Evolutionary conservation across 2,888 invertebrate species (phyloP).

Genomic region (Pollenia griseotomentosa): DNA sequence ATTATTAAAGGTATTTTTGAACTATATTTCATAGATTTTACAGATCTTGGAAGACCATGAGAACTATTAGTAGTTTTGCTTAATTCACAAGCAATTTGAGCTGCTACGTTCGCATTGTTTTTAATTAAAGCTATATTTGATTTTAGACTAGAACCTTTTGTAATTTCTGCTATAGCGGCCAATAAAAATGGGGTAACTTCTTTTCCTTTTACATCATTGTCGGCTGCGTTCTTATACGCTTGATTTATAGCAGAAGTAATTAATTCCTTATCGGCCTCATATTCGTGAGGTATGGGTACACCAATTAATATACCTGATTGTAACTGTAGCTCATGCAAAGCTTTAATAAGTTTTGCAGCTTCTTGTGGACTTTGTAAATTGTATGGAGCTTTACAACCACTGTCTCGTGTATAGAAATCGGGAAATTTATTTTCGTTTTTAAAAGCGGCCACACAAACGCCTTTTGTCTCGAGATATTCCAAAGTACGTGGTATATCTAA

Average conservation of each 20-base stretch:
- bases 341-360: conserved; percentile 90
- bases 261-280: conserved; percentile 85
- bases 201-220: conserved; percentile 90
- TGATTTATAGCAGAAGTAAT: conserved; percentile 89
- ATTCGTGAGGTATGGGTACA: conserved; percentile 93
- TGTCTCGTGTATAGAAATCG: conserved; percentile 94
- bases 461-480: conserved; percentile 98
- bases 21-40: neutral
- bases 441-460: conserved; percentile 94
- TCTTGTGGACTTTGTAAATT: conserved; percentile 87
- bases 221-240: conserved; percentile 88
- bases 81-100: conserved; percentile 90
- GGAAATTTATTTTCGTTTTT: conserved; percentile 91
- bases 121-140: conserved; percentile 96
- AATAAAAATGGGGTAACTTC: conserved; percentile 97
- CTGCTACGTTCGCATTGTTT: conserved; percentile 95
- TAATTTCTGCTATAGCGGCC: conserved; percentile 90
- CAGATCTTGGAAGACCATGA: no score
- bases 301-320: conserved; percentile 93
- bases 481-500: conserved; percentile 97
- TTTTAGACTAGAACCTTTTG: conserved; percentile 91
- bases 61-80: conserved; percentile 25
- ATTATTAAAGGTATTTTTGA: conserved; percentile 86
- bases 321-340: conserved; percentile 86
- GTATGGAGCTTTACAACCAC: conserved; percentile 90